phyloP scores from a whole-genome alignment of 2,797 vertebrate species.

The Carcharodon carcharias region DNA sequence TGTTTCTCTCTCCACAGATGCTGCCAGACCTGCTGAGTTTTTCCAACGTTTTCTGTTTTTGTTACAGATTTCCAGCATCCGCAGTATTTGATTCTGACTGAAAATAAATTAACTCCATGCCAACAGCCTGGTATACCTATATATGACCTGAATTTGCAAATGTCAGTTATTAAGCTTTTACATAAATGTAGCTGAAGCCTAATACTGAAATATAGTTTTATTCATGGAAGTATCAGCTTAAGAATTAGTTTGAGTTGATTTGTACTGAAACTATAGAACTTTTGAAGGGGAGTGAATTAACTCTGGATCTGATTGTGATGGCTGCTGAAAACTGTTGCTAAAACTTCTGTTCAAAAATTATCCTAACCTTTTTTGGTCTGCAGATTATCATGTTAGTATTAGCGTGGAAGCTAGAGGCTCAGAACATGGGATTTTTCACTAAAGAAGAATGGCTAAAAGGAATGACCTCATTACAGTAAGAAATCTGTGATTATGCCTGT shows the following conservation, averaged over 20 bases:
- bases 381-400: constrained; percentile 96
- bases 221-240: neutral
- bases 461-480: constrained; percentile 93
- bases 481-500: constrained; percentile 37
- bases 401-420: constrained; percentile 92
- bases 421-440: constrained; percentile 95
- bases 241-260: neutral
- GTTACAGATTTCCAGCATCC: too few relatives aligned
- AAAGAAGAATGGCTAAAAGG: constrained; percentile 96
- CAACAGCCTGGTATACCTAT: neutral
- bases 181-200: neutral
- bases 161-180: neutral
- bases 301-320: neutral
- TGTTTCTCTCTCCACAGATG: too few relatives aligned
- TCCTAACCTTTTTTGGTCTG: constrained; percentile 44
- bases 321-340: neutral
- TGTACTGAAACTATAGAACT: neutral
- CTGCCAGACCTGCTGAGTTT: too few relatives aligned
- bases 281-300: neutral
- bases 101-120: too few relatives aligned
- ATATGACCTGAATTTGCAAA: neutral
- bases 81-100: too few relatives aligned
- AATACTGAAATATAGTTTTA: neutral
- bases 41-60: too few relatives aligned
- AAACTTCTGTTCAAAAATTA: neutral